A percentile compares a stretch with the other conserved stretches of the same genome.
These are phyloP conservation scores for Phortica variegata DNA, from an alignment of 1,140 invertebrate genomes.

Conservation along the genomic window DNA sequence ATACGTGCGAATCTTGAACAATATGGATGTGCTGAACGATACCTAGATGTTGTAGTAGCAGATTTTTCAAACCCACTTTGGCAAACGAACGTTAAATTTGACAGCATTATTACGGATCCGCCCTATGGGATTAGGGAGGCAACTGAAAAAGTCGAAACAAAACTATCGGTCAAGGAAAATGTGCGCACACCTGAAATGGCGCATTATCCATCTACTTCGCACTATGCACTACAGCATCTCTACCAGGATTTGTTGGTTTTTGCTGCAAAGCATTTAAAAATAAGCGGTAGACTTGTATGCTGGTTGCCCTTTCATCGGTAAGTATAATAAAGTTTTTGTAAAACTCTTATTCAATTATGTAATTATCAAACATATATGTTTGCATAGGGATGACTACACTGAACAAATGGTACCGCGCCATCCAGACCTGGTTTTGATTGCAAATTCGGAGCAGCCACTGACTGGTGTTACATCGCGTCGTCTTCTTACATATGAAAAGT, in stretches of 20 bases:
- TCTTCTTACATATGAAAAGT: constrained; percentile 85
- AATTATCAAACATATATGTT: not conserved
- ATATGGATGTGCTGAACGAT: constrained; percentile 74
- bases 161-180: constrained; percentile 60
- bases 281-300: constrained; percentile 80
- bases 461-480: constrained; percentile 76
- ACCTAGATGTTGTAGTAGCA: constrained; percentile 86
- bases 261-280: constrained; percentile 71
- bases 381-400: constrained; percentile 72
- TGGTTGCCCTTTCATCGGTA: constrained; percentile 89
- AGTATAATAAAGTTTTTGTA: constrained; percentile 5
- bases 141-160: constrained; percentile 79
- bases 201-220: constrained; percentile 76
- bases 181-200: constrained; percentile 31
- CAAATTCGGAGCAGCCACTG: constrained; percentile 85
- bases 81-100: constrained; percentile 69
- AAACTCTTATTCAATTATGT: not conserved
- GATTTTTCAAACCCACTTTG: constrained; percentile 85
- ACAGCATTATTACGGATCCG: constrained; percentile 92
- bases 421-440: constrained; percentile 73
- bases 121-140: constrained; percentile 95
- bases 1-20: constrained; percentile 83
- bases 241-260: constrained; percentile 83
- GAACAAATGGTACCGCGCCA: constrained; percentile 76
- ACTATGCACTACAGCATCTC: constrained; percentile 78